Evolutionary conservation across 2,888 invertebrate species (phyloP).

Genomic region (Lasioglossum vierecki): DNA sequence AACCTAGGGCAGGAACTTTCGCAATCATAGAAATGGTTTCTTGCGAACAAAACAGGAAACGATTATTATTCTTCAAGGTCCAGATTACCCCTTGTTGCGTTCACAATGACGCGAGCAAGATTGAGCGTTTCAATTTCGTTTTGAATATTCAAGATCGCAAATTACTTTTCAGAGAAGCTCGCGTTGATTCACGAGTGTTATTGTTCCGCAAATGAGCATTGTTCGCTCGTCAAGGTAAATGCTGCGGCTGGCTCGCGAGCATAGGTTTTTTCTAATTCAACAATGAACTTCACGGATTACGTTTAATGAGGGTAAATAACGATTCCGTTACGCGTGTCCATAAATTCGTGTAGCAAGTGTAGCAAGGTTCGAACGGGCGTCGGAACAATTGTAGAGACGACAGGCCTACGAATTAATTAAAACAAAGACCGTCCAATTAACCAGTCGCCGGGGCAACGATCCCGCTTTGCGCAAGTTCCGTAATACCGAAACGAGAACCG

Average conservation of each 20-base stretch:
- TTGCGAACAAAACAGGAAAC: neutral
- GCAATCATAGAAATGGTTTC: neutral
- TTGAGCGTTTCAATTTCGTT: slow-evolving; percentile 1
- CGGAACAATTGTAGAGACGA: slow-evolving; percentile 40
- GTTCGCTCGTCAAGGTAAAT: neutral
- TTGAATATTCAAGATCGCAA: neutral
- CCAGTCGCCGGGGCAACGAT: slow-evolving; percentile 35
- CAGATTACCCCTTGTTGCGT: neutral
- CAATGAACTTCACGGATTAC: slow-evolving; percentile 38
- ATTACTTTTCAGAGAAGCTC: neutral
- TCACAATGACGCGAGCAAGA: neutral
- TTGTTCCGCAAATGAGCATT: neutral
- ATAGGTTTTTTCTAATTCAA: neutral
- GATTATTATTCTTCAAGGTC: neutral
- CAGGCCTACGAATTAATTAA: slow-evolving; percentile 43
- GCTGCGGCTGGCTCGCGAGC: neutral
- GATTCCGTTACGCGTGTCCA: slow-evolving; percentile 1
- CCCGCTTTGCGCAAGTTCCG: slow-evolving; percentile 44
- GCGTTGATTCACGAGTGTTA: neutral
- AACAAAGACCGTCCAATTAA: slow-evolving; percentile 54
- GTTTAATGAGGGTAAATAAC: slow-evolving; percentile 30
- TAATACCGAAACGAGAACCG: slow-evolving; percentile 43
- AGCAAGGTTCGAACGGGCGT: slow-evolving; percentile 4
- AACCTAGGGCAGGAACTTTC: neutral
- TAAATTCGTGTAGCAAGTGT: neutral